phyloP scores from a whole-genome alignment of 2,888 invertebrate genomes.

The Thymelicus sylvestris region DNA sequence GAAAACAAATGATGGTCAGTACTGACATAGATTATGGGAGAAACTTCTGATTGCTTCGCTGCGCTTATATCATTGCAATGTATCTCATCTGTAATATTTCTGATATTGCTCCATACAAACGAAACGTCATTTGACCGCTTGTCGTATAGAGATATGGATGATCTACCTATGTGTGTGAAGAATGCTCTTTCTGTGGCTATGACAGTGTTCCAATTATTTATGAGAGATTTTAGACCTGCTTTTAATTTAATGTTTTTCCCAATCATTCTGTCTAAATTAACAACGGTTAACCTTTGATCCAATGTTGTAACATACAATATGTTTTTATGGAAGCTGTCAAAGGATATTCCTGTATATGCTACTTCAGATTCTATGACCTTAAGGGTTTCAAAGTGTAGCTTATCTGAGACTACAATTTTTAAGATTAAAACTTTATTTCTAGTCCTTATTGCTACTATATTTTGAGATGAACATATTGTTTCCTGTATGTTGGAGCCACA shows the following conservation, averaged over 20 bases:
- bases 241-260: slow-evolving; percentile 61
- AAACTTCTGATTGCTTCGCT: slow-evolving; percentile 55
- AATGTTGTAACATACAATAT: slow-evolving; percentile 68
- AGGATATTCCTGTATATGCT: slow-evolving; percentile 70
- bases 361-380: slow-evolving; percentile 63
- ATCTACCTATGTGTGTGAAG: slow-evolving; percentile 62
- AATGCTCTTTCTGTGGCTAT: slow-evolving; percentile 62
- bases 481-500: slow-evolving; percentile 68
- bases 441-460: slow-evolving; percentile 68
- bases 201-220: slow-evolving; percentile 74
- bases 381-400: slow-evolving; percentile 56
- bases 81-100: slow-evolving; percentile 58
- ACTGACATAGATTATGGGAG: slow-evolving; percentile 58
- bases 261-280: slow-evolving; percentile 70
- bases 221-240: slow-evolving; percentile 50
- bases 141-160: slow-evolving; percentile 68
- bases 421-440: slow-evolving; percentile 66
- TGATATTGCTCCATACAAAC: slow-evolving; percentile 57
- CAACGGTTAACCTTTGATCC: slow-evolving; percentile 63
- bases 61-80: slow-evolving; percentile 65
- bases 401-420: slow-evolving; percentile 53
- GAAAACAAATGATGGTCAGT: slow-evolving; percentile 71
- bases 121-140: slow-evolving; percentile 63
- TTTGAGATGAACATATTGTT: slow-evolving; percentile 61
- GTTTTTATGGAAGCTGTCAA: slow-evolving; percentile 70